Base-by-base conservation (phyloP, 2,113 vertebrate species). In the Prolemur simus region DNA sequence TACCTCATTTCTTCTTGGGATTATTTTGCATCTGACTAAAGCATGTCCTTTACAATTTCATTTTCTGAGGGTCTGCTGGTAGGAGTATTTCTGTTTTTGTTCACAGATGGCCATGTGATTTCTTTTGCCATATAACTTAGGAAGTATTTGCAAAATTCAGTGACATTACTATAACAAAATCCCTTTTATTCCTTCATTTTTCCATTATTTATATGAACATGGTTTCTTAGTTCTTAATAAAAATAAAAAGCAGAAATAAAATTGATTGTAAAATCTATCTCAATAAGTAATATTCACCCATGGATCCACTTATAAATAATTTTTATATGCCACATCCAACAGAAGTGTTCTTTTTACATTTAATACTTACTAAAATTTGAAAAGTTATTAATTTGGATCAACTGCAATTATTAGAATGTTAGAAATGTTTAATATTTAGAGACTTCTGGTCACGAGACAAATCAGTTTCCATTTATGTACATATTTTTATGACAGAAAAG, bases 191-290 rank as follows among this genome's bases (percentile, higher is more conserved):
- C 29, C 34, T 84, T 84, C 11, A 73, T 91, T 96, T 49, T 20
- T 39, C 52, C 7, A 34, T 83, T 87, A 56, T 89, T 89, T 69
- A 60, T 68, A 77, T 66, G 42, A 89, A 85, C 13, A 81, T 5
- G 29, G 73, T 47, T 94, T 96, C 45, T n/a, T 7, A 94, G 45
- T 93, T 45, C 23, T 84, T 93, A 73, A 25, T 89, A 60, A 85
- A 93, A 89, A 69, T 77, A n/a, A 82, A 87, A 20, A 20, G 60
- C 42, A 90, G n/a, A 80, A 87, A 47, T 87, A 95, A 95, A 84
- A 81, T 68, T 52, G 64, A 14, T 87, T 56, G 7, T 47, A 83
- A 89, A 89, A 89, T 86, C 49, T 32, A 1, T 73, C 45, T 63
- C 37, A 91, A 1, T 74, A 84, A 63, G 32, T 56, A 90, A 27